Conservation (phyloP, 2,888 invertebrate species). For the Pegoplata infirma region DNA sequence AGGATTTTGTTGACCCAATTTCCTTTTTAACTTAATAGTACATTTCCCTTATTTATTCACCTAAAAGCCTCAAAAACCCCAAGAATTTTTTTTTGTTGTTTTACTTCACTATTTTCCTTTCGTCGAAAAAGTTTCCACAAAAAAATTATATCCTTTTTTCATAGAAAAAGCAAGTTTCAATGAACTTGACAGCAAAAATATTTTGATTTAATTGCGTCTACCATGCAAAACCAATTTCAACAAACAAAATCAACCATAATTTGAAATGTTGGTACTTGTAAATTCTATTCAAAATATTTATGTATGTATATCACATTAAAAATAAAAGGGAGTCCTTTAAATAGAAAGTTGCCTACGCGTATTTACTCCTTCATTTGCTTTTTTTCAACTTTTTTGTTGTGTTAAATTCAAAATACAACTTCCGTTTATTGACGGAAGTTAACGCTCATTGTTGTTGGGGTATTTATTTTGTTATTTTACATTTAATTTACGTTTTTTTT, state of each 20-base stretch:
- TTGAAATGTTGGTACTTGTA: constrained; percentile 23
- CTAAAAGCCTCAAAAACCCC: constrained; percentile 1
- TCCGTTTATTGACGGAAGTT: constrained; percentile 41
- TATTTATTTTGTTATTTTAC: background rate
- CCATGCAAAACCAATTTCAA: constrained; percentile 63
- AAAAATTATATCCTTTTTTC: constrained; percentile 14
- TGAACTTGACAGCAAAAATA: constrained; percentile 65
- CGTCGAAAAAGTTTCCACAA: background rate
- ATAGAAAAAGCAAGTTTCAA: constrained; percentile 57
- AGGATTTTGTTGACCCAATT: constrained; percentile 59
- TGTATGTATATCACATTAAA: background rate
- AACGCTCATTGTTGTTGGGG: constrained; percentile 7
- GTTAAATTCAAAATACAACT: constrained; percentile 36
- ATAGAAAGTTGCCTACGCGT: constrained; percentile 4
- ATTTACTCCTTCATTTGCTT: constrained; percentile 6
- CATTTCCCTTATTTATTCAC: constrained; percentile 41
- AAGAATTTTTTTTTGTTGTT: constrained; percentile 12
- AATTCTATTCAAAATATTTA: background rate
- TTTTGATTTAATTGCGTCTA: constrained; percentile 67
- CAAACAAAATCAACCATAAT: constrained; percentile 23
- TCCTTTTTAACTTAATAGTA: constrained; percentile 38
- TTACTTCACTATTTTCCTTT: background rate
- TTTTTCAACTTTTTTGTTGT: constrained; percentile 15
- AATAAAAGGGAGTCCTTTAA: constrained; percentile 3
- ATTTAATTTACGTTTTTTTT: constrained; percentile 8